Evolutionary conservation across 2,888 invertebrate genomes (phyloP), one percentile per base, ranked within the genome.

Genomic region (Dicyrtomina minuta): DNA sequence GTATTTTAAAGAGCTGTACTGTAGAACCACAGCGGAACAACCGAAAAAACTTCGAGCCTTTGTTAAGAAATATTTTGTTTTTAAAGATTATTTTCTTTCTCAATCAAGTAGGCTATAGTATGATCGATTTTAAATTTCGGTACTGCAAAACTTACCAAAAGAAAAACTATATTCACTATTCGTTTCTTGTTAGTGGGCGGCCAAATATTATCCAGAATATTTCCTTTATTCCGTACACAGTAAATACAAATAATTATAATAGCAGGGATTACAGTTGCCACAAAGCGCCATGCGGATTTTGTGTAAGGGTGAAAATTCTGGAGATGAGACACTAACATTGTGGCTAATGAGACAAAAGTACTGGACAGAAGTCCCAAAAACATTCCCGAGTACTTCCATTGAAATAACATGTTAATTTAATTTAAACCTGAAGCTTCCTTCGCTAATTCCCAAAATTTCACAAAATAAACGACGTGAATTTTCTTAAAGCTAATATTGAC

Each of bases 1-100:
- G 61, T 44, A 43, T 17, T 61, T 61, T 10, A 61, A 24, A 20
- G 61, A 61, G 24, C 26, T 46, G 24, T 46, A 61, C 10, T 61
- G 46, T 5, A 61, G 46, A 6, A 61, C 12, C 12, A 61, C 46
- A 24, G 61, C 44, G 6, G 61, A 46, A 24, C 61, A 44, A 1
- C 61, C 61, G 26, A 61, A 46, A 24, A 61, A 61, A 44, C 61
- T 61, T 26, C 61, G 43, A 12, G 46, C n/a, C 61, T 61, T n/a
- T n/a, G n/a, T n/a, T n/a, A n/a, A 33, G 12, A 55, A 17, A 55
- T 24, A 55, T 24, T 20, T 5, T 20, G 24, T 20, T 15, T 24
- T 17, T 24, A 43, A 12, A 13, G 43, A 43, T 43, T 43, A 43
- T 8, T 43, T 13, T 12, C 43, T 43, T 43, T 43, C 43, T 43